Base-by-base conservation (phyloP, 2,113 vertebrate genomes). In the Centrocercus urophasianus region DNA sequence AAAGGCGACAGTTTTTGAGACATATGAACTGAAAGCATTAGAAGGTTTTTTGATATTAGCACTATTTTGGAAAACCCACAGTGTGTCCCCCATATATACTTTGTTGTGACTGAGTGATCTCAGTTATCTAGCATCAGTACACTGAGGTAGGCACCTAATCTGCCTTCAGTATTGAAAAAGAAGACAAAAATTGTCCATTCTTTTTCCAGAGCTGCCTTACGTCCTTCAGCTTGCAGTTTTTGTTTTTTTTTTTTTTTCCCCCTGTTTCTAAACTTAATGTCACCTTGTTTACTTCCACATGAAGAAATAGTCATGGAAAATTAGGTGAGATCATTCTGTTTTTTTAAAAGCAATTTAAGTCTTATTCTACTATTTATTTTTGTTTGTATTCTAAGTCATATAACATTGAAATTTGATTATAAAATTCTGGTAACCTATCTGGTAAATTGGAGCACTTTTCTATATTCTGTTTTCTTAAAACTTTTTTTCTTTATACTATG, bases 291-390 rank as follows among this genome's bases (percentile, higher is more conserved):
- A 50, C 81, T 86, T 86, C 32, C 90, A 3, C 25, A 8, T 74
- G 32, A 86, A 93, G n/a, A 89, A 72, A 56, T 43, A 84, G 17
- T 30, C n/a, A 52, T 57, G 43, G 48, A 78, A 95, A 89, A 79
- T 19, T 13, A 52, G 47, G 78, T 38, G 59, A 77, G 47, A 67
- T 66, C 42, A 83, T 83, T 73, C 13, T 12, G n/a, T 19, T 67
- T 80, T 22, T 50, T 50, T 50, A 14, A 13, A 80, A 59, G 42
- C 24, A 16, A 38, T 82, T n/a, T 63, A n/a, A 71, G 16, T 32
- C 27, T 52, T 72, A 38, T 13, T 50, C 42, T 63, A 45, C 13
- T 70, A 48, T 45, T 73, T 89, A 32, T 86, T 86, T 77, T 63
- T 70, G 38, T 42, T 28, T 82, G 27, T 59, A 61, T 69, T 93